These are phyloP conservation scores for Aphodius granarius DNA, from an alignment of 2,888 invertebrate species.

Conservation along the genomic window DNA sequence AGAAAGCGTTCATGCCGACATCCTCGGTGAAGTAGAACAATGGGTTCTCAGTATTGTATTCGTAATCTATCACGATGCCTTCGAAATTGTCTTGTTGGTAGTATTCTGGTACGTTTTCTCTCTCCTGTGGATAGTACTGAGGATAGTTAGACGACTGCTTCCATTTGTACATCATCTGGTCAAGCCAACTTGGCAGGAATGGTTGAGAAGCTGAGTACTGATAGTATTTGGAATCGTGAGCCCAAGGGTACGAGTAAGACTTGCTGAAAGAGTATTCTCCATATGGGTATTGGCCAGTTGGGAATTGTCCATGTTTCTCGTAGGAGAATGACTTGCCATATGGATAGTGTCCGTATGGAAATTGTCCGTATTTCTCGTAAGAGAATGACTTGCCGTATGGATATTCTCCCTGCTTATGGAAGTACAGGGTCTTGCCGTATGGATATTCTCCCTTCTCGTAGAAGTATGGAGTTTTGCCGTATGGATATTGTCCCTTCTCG, in stretches of 20 bases:
- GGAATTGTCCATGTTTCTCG: background rate
- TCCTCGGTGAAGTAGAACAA: constrained; percentile 76
- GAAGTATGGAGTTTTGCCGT: background rate
- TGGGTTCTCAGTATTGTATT: constrained; percentile 50
- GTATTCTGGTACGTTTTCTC: constrained; percentile 53
- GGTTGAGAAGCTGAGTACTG: background rate
- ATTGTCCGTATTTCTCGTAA: background rate
- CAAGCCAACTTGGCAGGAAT: background rate
- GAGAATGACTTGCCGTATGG: background rate
- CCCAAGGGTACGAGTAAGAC: background rate
- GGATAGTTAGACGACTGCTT: constrained; percentile 43
- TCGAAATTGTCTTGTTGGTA: constrained; percentile 39
- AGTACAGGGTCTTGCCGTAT: background rate
- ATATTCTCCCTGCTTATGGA: background rate
- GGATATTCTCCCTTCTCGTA: too few relatives aligned
- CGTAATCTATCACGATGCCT: background rate
- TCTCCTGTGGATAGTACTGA: background rate
- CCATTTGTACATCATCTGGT: background rate
- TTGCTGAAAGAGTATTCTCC: background rate
- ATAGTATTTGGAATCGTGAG: background rate
- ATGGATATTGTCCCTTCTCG: background rate
- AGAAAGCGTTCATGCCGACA: constrained; percentile 65
- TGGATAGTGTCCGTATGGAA: background rate
- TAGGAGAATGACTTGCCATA: background rate
- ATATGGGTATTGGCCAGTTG: too few relatives aligned